Percentiles rank a stretch among this genome's conserved stretches.
Conservation (phyloP, 2,113 vertebrate genomes). For the Xenus cinereus region DNA sequence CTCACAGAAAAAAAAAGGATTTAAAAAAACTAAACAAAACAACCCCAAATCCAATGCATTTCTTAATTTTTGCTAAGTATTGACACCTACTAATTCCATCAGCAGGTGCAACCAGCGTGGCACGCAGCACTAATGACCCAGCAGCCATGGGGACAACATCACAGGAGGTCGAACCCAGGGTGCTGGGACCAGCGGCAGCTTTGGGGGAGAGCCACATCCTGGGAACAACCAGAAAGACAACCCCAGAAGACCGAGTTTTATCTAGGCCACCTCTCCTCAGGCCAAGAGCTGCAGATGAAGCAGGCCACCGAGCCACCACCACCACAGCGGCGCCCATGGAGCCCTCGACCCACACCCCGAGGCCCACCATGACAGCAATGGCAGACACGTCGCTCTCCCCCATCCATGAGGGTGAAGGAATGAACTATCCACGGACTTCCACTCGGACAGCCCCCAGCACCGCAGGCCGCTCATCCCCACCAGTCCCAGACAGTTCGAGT, state of each 20-base stretch:
- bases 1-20: background rate
- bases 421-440: background rate
- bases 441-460: accelerated
- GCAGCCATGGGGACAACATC: accelerated
- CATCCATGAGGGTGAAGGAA: accelerated
- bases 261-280: background rate
- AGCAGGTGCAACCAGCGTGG: background rate
- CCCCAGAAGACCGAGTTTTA: background rate
- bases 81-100: background rate
- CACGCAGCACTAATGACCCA: accelerated
- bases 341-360: too few relatives aligned
- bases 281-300: accelerated
- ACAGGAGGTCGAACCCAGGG: accelerated
- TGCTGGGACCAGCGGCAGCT: accelerated
- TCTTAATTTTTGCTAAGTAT: background rate
- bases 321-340: accelerated
- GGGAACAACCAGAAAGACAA: background rate
- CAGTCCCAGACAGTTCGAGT: background rate
- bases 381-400: background rate
- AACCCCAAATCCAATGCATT: background rate
- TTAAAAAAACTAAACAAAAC: too few relatives aligned
- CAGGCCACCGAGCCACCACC: accelerated
- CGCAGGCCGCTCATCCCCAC: background rate
- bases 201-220: accelerated
- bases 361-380: accelerated